Percentiles rank a stretch among this genome's conserved stretches.
These are phyloP conservation scores for Drosophila mayri DNA, from an alignment of 1,140 invertebrate genomes.

Conservation along the genomic window DNA sequence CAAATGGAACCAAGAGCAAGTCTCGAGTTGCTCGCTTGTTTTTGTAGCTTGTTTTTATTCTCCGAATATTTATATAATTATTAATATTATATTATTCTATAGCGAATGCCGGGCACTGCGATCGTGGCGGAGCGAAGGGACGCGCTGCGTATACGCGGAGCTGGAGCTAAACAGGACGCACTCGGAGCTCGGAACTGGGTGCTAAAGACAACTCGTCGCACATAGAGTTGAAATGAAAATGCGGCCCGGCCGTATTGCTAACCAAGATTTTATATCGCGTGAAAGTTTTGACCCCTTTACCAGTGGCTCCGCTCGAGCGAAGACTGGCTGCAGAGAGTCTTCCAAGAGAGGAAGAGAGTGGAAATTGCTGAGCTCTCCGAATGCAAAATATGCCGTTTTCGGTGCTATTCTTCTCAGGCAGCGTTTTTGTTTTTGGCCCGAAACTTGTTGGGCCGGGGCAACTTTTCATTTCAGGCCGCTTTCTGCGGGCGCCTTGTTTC, in stretches of 20 bases:
- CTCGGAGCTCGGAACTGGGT: constrained; percentile 21
- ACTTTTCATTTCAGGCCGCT: constrained; percentile 81
- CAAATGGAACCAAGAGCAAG: constrained; percentile 60
- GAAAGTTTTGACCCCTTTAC: constrained; percentile 85
- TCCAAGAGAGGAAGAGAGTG: constrained; percentile 24
- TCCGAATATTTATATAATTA: constrained; percentile 7
- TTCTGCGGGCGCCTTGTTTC: constrained; percentile 67
- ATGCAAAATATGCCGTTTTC: constrained; percentile 80
- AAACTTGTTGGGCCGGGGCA: constrained; percentile 50
- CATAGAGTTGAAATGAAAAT: constrained; percentile 82
- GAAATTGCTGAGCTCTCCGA: constrained; percentile 24
- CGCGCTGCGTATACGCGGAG: constrained; percentile 37
- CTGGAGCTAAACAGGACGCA: constrained; percentile 45
- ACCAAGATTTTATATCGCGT: constrained; percentile 85
- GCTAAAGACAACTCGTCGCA: constrained; percentile 70
- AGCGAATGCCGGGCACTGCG: constrained; percentile 21
- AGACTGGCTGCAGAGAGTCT: constrained; percentile 34
- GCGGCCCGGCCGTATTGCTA: constrained; percentile 75
- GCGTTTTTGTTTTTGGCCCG: constrained; percentile 2
- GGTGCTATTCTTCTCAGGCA: constrained; percentile 44
- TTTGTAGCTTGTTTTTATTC: constrained; percentile 31
- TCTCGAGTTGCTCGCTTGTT: constrained; percentile 47
- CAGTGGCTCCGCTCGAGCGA: constrained; percentile 66
- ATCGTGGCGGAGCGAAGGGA: constrained; percentile 29
- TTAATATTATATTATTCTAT: constrained; percentile 10